These are phyloP conservation scores for Nasonia longicornis DNA, from an alignment of 1,140 invertebrate species.

Conservation along the genomic window DNA sequence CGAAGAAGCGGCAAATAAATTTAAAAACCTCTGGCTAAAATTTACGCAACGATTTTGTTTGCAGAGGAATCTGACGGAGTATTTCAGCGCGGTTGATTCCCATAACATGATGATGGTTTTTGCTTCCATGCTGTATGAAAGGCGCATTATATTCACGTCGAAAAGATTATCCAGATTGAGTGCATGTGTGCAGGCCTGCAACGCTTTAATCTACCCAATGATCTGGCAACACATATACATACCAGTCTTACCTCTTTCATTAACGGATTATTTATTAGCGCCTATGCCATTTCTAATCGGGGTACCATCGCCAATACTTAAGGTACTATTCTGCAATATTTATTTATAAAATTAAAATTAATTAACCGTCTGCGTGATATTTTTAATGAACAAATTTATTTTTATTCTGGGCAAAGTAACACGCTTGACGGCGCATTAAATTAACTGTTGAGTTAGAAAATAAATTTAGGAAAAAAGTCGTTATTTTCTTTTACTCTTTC, in stretches of 20 bases:
- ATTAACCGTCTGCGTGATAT: not conserved
- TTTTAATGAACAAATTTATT: conserved; percentile 7
- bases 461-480: too few relatives aligned
- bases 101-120: conserved; percentile 95
- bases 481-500: not conserved
- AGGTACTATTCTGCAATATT: conserved; percentile 70
- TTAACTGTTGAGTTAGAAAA: too few relatives aligned
- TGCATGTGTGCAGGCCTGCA: conserved; percentile 93
- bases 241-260: conserved; percentile 87
- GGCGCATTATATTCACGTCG: conserved; percentile 91
- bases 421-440: not conserved
- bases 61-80: conserved; percentile 94
- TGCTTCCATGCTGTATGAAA: conserved; percentile 93
- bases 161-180: conserved; percentile 87
- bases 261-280: conserved; percentile 91
- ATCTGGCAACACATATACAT: conserved; percentile 98
- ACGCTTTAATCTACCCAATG: conserved; percentile 95
- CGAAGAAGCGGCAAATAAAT: not conserved
- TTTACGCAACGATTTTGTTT: conserved; percentile 47
- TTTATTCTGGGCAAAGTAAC: not conserved
- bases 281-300: conserved; percentile 97
- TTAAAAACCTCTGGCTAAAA: not conserved
- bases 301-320: conserved; percentile 84
- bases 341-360: conserved; percentile 11
- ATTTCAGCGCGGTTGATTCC: conserved; percentile 92